Evolutionary conservation across 2,113 vertebrate genomes (phyloP), one percentile per base, ranked within the genome.

Genomic region (Lonchura striata): DNA sequence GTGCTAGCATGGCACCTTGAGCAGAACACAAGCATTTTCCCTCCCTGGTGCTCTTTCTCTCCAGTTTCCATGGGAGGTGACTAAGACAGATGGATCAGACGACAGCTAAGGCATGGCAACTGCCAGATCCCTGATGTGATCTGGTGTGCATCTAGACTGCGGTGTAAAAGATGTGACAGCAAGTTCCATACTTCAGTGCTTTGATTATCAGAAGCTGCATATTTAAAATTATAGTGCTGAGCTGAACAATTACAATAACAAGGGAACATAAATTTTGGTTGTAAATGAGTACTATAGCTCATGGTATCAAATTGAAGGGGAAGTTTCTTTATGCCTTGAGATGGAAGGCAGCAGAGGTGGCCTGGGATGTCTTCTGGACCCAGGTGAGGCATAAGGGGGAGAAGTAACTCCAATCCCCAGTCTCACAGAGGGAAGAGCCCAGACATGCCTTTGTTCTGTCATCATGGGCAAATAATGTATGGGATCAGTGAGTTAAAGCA

Each of bases 161-260:
- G 46, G 75, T 4, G 37, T 65, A 57, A 37, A 27, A 72, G 79
- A 61, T 65, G 65, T 49, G 90, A 85, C 90, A 90, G 49, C 53
- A 33, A 77, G 37, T 88, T 64, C 88, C 25, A 42, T 85, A 77
- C 85, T 86, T 85, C 63, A 64, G 25, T 54, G 92, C 71, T 81
- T 93, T 90, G 80, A 86, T 88, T 82, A 86, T 74, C 75, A 72
- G 37, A 93, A 92, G 30, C 63, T 88, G 57, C 63, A 80, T 79
- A 92, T 95, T 86, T 80, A 50, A 70, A 82, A 86, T 83, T 76
- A 42, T 50, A 33, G 17, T 39, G 46, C 52, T 2, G 20, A 89
- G 91, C 52, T 68, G 61, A 94, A 71, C 69, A 84, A 71, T 91
- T 89, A 61, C 44, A 76, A 24, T 72, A 71, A 94, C 12, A 44